Percentiles rank a stretch among this genome's conserved stretches.
These are phyloP conservation scores for Formica aserva DNA, from an alignment of 2,888 invertebrate species.

Conservation along the genomic window DNA sequence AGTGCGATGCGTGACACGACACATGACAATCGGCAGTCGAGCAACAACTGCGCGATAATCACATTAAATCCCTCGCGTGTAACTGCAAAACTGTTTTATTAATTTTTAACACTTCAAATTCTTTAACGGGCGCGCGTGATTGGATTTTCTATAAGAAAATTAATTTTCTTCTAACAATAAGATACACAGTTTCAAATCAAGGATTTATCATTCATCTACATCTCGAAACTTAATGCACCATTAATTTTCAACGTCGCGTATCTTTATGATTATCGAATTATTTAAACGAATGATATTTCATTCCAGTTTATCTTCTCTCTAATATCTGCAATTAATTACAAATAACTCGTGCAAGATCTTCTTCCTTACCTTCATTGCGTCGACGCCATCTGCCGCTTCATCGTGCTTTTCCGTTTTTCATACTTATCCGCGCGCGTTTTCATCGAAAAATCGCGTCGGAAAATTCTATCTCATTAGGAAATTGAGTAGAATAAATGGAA, in stretches of 20 bases:
- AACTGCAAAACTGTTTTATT: not conserved
- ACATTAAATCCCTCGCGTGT: slow-evolving; percentile 13
- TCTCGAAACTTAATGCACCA: not conserved
- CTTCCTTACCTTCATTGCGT: not conserved
- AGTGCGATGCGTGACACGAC: slow-evolving; percentile 37
- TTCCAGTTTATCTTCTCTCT: not conserved
- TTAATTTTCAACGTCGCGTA: not conserved
- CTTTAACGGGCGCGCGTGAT: not conserved
- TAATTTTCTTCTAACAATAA: not conserved
- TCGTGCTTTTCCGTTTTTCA: not conserved
- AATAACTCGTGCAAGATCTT: not conserved
- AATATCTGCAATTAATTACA: not conserved
- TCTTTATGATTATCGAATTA: not conserved
- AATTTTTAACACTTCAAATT: not conserved
- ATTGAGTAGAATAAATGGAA: not conserved
- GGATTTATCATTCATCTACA: not conserved
- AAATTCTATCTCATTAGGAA: not conserved
- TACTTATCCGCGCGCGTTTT: not conserved
- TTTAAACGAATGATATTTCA: not conserved
- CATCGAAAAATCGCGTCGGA: not conserved
- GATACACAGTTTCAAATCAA: not conserved
- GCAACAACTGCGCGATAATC: slow-evolving; percentile 19
- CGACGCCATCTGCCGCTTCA: too few relatives aligned
- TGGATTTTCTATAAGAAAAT: not conserved
- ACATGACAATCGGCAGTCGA: slow-evolving; percentile 25